Conservation (phyloP, 1,140 invertebrate genomes). For the Pemphigus obesinymphae region DNA sequence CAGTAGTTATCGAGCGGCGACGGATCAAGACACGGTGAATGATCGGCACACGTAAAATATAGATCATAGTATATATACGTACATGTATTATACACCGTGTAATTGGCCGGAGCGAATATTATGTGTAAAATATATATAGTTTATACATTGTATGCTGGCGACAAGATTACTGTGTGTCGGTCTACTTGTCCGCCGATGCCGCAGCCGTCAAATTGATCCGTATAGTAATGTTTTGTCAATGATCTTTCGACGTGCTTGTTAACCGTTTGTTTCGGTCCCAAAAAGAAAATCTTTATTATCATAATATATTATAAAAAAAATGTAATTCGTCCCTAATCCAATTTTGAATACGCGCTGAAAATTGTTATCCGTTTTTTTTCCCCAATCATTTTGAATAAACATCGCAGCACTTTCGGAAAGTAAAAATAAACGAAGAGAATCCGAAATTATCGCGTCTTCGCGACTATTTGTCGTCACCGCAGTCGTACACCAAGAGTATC, state of each 20-base stretch:
- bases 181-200: neutral
- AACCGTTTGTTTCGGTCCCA: slow-evolving; percentile 6
- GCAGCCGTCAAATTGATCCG: neutral
- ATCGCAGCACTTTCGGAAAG: neutral
- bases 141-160: neutral
- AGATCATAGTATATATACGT: neutral
- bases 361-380: neutral
- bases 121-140: neutral
- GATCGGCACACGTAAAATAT: neutral
- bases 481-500: neutral
- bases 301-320: neutral
- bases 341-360: too few relatives aligned
- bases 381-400: neutral
- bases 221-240: neutral
- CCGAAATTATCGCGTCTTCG: neutral
- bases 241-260: slow-evolving; percentile 36
- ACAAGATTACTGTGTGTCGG: slow-evolving; percentile 11
- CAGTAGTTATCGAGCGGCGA: neutral
- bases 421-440: neutral
- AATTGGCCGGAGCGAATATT: slow-evolving; percentile 33
- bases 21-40: neutral
- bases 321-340: neutral
- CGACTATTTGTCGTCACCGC: neutral
- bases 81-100: neutral
- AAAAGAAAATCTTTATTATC: neutral